Base-by-base conservation (phyloP, 2,113 vertebrate species). In the Dermatemys mawii region DNA sequence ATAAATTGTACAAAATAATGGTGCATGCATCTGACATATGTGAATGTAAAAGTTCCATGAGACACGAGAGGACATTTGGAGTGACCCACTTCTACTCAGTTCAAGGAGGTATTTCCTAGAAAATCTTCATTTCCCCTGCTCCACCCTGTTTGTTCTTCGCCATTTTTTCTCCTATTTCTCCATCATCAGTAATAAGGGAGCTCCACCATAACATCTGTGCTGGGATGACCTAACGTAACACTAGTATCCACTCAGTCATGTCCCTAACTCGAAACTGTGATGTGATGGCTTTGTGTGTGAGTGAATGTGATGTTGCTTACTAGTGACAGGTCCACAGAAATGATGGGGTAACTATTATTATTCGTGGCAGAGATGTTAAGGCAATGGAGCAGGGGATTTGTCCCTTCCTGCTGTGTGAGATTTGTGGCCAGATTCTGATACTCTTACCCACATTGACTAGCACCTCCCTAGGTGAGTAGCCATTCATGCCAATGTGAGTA, bases 61-160 rank as follows among this genome's bases (percentile, higher is more conserved):
- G 96, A 95, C 97, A 98, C 4, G 98, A 99, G 92, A 86, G 44
- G 86, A 98, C 98, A 51, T 97, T 97, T 48, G 98, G 97, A 94
- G 95, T 95, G 10, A 94, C 97, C 9, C 97, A 97, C 49, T 97
- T 97, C 87, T 98, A 98, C 54, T 92, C 95, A 82, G 35, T 63
- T 32, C 98, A 98, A 98, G 98, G 98, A 98, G 87, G 98, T 99
- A 96, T 98, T 98, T 92, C 67, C 35, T 44, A 35, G 14, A 29
- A n/a, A 57, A 32, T 54, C 27, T 55, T 48, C 9, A 38, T 70
- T 44, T 35, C 46, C 76, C 49, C 94, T 5, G 27, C 87, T 27
- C 78, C 79, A 35, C 89, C 41, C 78, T 53, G 38, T 44, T 46
- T 73, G 21, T 83, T 24, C 5, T 2, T 32, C 76, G 63, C 1